Conservation (phyloP, 2,888 invertebrate genomes). For the Tachina lurida region DNA sequence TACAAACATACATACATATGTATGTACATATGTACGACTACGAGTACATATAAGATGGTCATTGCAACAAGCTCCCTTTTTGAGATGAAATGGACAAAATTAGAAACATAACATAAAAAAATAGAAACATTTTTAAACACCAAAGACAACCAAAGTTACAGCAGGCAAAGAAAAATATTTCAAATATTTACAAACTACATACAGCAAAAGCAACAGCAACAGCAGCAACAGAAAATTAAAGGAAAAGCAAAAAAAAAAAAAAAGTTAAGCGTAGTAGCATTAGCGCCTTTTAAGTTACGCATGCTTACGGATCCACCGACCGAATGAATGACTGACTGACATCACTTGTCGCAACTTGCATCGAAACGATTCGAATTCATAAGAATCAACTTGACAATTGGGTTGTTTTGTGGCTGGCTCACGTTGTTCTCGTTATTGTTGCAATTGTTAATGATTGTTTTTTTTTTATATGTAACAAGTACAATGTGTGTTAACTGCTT, state of each 20-base stretch:
- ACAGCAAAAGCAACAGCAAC: conserved; percentile 25
- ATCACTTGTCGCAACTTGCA: conserved; percentile 51
- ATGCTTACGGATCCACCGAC: conserved; percentile 48
- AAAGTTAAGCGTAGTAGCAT: conserved; percentile 66
- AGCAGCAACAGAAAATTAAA: conserved; percentile 24
- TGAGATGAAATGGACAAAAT: conserved; percentile 68
- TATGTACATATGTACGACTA: background rate
- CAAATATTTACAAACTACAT: conserved; percentile 67
- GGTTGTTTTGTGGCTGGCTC: conserved; percentile 22
- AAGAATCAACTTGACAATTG: conserved; percentile 55
- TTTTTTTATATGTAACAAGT: background rate
- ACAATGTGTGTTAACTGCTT: conserved; percentile 12
- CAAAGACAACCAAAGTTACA: conserved; percentile 57
- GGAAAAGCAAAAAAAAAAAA: conserved; percentile 17
- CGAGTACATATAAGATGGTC: conserved; percentile 34
- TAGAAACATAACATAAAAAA: conserved; percentile 39
- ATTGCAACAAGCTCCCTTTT: conserved; percentile 69
- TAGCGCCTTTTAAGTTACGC: conserved; percentile 68
- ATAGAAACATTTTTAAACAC: conserved; percentile 46
- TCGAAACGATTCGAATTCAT: conserved; percentile 40
- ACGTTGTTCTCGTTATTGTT: conserved; percentile 34
- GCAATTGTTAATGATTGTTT: conserved; percentile 17
- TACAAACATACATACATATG: background rate
- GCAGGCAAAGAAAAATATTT: conserved; percentile 63
- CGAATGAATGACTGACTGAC: conserved; percentile 34